Percentiles rank a stretch among this genome's conserved stretches.
Evolutionary conservation across 2,113 vertebrate species (phyloP).

Genomic region (Psettodes erumei): DNA sequence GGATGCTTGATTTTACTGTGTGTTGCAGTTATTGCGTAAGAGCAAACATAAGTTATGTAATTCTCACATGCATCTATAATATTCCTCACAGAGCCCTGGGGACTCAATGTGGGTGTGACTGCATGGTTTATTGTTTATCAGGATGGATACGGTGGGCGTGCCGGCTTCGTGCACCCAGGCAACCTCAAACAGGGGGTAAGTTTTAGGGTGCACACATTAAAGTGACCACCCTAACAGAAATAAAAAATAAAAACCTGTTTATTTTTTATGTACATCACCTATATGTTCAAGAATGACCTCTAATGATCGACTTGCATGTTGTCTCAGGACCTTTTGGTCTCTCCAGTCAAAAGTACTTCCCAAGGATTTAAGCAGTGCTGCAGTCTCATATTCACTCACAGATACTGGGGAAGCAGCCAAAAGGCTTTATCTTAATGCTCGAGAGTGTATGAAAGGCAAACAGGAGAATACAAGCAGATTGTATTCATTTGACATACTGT

Average conservation of each 20-base stretch:
- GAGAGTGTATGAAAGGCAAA: constrained; percentile 12
- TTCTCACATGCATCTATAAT: too few species aligned
- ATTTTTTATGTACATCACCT: neutral
- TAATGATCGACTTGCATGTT: too few species aligned
- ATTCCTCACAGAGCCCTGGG: too few species aligned
- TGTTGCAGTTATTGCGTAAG: too few species aligned
- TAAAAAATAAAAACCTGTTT: neutral
- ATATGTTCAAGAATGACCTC: neutral
- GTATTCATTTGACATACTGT: neutral
- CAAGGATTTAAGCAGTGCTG: neutral
- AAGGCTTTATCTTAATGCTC: neutral
- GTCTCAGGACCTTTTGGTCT: neutral
- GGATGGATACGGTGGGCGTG: neutral
- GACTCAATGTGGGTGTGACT: neutral
- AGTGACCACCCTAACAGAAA: too few species aligned
- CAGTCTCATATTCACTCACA: too few species aligned
- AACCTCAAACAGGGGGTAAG: too few species aligned
- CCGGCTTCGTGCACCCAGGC: too few species aligned
- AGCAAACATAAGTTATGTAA: too few species aligned
- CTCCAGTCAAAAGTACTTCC: too few species aligned
- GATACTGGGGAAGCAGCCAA: constrained; percentile 15
- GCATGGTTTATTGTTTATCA: neutral
- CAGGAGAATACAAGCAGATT: neutral
- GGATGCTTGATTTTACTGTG: too few species aligned
- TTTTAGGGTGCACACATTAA: too few species aligned